Percentiles rank a stretch among this genome's conserved stretches.
Evolutionary conservation across 2,797 vertebrate genomes (phyloP).

Genomic region (Coregonus suidteri): DNA sequence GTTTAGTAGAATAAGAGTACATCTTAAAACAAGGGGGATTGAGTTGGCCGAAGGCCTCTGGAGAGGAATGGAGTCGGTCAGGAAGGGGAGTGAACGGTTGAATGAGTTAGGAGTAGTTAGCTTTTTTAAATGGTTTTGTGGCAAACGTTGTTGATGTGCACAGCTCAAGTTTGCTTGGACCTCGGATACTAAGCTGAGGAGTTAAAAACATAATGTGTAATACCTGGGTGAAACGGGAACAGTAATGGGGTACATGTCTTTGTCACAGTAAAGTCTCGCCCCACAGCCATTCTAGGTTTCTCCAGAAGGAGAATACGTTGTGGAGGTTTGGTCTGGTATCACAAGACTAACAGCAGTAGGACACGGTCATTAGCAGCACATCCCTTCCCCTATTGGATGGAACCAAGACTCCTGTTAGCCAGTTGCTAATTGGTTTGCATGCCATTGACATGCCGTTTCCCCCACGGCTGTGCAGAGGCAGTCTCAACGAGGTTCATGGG

Average conservation of each 20-base stretch:
- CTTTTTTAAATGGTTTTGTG: neutral
- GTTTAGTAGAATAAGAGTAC: neutral
- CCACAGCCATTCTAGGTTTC: neutral
- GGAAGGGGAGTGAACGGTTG: neutral
- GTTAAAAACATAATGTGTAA: too few relatives aligned
- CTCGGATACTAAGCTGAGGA: neutral
- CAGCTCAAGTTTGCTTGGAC: neutral
- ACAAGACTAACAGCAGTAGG: neutral
- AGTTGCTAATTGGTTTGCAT: conserved; percentile 11
- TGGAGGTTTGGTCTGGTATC: neutral
- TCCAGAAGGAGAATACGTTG: neutral
- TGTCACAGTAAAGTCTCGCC: neutral
- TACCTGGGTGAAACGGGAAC: too few relatives aligned
- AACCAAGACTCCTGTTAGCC: neutral
- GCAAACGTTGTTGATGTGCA: neutral
- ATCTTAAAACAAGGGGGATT: neutral
- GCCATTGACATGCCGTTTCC: neutral
- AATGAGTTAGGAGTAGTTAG: too few relatives aligned
- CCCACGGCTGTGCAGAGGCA: conserved; percentile 1
- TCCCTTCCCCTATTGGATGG: neutral
- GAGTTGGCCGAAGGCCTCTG: neutral
- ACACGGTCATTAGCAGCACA: neutral
- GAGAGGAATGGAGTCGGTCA: neutral
- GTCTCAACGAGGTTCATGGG: neutral
- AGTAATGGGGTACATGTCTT: neutral